A percentile compares a stretch with the other conserved stretches of the same genome.
Conservation (phyloP, 2,888 invertebrate species). For the Megastigmus dorsalis region DNA sequence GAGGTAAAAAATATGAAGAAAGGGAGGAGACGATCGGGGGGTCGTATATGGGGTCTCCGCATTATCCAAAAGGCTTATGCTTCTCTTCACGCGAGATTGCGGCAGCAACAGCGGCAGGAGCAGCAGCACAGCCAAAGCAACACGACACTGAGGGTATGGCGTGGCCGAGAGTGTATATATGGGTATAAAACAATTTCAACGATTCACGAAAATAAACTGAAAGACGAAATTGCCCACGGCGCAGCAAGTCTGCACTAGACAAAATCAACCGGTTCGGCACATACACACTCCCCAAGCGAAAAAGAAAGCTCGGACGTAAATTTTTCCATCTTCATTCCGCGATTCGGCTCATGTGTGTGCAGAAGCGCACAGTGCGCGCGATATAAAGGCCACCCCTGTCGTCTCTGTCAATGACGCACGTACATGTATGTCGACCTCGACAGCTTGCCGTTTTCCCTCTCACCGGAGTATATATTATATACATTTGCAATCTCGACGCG, state of each 20-base stretch:
- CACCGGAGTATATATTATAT: too few species aligned
- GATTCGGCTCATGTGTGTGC: conserved; percentile 25
- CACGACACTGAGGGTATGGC: neutral
- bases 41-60: conserved; percentile 8
- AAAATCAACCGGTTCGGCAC: too few species aligned
- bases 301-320: too few species aligned
- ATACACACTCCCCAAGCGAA: too few species aligned
- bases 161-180: neutral
- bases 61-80: conserved; percentile 28
- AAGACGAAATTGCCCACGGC: too few species aligned
- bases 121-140: neutral
- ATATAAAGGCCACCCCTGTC: too few species aligned
- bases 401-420: neutral
- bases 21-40: conserved; percentile 21
- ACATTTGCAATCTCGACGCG: conserved; percentile 17
- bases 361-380: too few species aligned
- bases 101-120: too few species aligned
- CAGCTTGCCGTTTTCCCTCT: conserved; percentile 31
- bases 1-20: conserved; percentile 41
- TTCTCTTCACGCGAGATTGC: conserved; percentile 24
- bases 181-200: too few species aligned
- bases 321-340: conserved; percentile 2
- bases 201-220: too few species aligned
- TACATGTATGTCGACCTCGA: conserved; percentile 21
- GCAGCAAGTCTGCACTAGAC: too few species aligned